Percentiles rank a stretch among this genome's conserved stretches.
Evolutionary conservation across 2,113 vertebrate genomes (phyloP).

Genomic region (Colinus virginianus): DNA sequence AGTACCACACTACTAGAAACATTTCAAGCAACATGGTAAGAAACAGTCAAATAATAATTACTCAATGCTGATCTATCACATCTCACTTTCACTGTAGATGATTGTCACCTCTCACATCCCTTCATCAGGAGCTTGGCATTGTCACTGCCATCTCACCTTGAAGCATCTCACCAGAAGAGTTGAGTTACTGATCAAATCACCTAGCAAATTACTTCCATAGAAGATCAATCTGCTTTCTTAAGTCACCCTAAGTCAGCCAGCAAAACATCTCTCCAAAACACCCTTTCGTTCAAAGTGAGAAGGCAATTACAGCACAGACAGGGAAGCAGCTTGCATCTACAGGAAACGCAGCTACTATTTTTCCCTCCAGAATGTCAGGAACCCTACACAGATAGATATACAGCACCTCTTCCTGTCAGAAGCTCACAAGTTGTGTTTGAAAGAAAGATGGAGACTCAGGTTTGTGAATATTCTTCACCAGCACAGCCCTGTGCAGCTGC

Average conservation of each 20-base stretch:
- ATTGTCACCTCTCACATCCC: neutral
- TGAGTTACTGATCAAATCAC: neutral
- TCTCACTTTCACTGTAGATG: accelerated
- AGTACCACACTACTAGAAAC: neutral
- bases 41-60: neutral
- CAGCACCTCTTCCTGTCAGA: neutral
- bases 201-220: neutral
- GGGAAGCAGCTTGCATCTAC: neutral
- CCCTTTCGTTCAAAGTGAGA: neutral
- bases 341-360: neutral
- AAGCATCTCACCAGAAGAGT: neutral
- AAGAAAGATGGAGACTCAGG: neutral
- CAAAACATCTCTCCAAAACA: neutral
- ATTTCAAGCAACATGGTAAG: accelerated
- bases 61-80: neutral
- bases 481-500: neutral
- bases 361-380: neutral
- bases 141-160: neutral
- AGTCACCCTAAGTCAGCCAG: neutral
- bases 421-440: neutral
- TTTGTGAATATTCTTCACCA: neutral
- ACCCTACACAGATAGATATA: accelerated
- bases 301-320: neutral
- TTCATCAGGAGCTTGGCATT: neutral
- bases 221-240: neutral